These are phyloP conservation scores for Gallinago nigripennis DNA, from an alignment of 2,797 vertebrate genomes.

Conservation along the genomic window DNA sequence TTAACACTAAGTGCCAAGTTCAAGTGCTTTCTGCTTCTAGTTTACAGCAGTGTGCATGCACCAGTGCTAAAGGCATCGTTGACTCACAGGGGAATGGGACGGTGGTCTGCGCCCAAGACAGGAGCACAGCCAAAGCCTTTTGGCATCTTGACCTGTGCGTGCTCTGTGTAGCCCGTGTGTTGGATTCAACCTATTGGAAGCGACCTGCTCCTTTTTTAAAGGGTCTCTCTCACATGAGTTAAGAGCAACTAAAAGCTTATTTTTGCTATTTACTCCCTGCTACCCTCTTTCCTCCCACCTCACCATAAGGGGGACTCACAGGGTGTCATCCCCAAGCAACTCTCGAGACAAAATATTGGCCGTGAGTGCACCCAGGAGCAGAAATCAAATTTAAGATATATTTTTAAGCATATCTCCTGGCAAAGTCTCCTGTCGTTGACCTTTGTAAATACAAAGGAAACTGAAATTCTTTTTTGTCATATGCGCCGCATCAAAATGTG, in stretches of 20 bases:
- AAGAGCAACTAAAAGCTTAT: background rate
- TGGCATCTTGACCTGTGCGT: accelerated
- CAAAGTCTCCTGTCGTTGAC: background rate
- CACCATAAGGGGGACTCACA: background rate
- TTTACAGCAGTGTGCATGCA: accelerated
- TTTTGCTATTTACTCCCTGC: background rate
- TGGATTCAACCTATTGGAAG: background rate
- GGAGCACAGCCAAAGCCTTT: background rate
- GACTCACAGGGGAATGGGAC: background rate
- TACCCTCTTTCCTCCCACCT: background rate
- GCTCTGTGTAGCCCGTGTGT: accelerated
- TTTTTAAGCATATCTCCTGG: background rate
- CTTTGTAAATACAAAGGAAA: background rate
- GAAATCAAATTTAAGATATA: background rate
- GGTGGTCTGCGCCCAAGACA: accelerated
- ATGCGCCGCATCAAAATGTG: background rate
- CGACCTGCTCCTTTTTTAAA: background rate
- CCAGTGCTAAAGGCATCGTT: background rate
- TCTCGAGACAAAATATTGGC: background rate
- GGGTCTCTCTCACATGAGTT: background rate
- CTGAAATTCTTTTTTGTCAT: background rate
- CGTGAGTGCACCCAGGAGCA: background rate
- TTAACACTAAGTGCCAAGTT: background rate
- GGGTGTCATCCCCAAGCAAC: background rate
- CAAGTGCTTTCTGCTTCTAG: background rate